Evolutionary conservation across 2,888 invertebrate species (phyloP).

Genomic region (Aleiodes leptofemur): DNA sequence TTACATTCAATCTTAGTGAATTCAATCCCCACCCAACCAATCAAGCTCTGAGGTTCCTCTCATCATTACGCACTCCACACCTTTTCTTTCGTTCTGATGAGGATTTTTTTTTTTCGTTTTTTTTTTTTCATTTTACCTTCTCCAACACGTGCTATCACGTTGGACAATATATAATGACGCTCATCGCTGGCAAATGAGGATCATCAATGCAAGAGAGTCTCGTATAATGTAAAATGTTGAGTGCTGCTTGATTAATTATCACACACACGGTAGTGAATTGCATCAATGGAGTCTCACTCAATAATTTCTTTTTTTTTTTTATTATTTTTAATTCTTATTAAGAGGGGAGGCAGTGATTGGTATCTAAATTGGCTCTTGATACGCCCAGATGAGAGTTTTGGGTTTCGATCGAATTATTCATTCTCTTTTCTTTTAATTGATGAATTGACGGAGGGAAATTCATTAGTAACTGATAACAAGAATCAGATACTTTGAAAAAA

Average conservation of each 20-base stretch:
- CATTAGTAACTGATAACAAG: conserved; percentile 12
- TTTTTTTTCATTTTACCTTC: conserved; percentile 47
- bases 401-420: conserved; percentile 41
- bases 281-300: conserved; percentile 43
- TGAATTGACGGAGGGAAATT: conserved; percentile 30
- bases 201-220: conserved; percentile 33
- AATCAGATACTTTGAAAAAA: conserved; percentile 2
- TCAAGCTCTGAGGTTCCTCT: conserved; percentile 46
- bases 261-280: conserved; percentile 58
- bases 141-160: conserved; percentile 57
- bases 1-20: not conserved
- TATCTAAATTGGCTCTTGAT: conserved; percentile 64
- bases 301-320: no score
- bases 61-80: conserved; percentile 50
- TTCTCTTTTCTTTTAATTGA: conserved; percentile 38
- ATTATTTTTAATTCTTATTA: not conserved
- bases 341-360: conserved; percentile 58
- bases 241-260: conserved; percentile 65
- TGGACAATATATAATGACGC: conserved; percentile 61
- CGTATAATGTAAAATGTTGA: conserved; percentile 28
- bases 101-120: no score
- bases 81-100: conserved; percentile 52
- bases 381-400: conserved; percentile 36
- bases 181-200: conserved; percentile 41
- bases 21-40: conserved; percentile 36